Evolutionary conservation across 2,888 invertebrate genomes (phyloP), one percentile per base, ranked within the genome.

Genomic region (Thera obeliscata): DNA sequence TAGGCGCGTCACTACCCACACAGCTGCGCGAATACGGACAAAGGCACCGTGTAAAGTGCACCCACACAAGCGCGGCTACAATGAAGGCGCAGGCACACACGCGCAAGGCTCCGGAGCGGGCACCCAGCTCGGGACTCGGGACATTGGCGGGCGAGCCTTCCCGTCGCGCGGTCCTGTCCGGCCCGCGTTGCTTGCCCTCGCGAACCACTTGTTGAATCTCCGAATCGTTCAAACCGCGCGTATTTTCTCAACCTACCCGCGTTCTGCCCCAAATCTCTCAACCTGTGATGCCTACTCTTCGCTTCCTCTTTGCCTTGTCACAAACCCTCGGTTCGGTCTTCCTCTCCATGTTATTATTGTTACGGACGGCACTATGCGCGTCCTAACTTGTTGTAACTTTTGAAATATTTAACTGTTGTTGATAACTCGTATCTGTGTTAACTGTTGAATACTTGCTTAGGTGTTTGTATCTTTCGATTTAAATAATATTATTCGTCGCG

Each of bases 131-230:
- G 57, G 67, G 60, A 78, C 92, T 74, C 71, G 57, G 67, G 60
- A 78, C 92, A 92, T 79, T 89, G 90, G 93, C 93, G 92, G 93
- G 89, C 89, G 84, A 91, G 88, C 89, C 81, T 86, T 90, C 88
- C 89, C 91, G 90, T 88, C 88, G 92, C 81, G 85, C 83, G 88
- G 88, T 83, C 81, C 83, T 84, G 77, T 79, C 76, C 66, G 82
- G 75, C 77, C 85, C 86, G 85, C 87, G 85, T 75, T 87, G 89
- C 88, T 87, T 86, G 87, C 86, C 84, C 70, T 78, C 78, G 80
- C 83, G 80, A 86, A 85, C 90, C 92, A 93, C 93, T 93, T 93
- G 93, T 93, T 93, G 93, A 92, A 88, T 90, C 85, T 80, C 74
- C 78, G 84, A 86, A 81, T 83, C 81, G 80, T 76, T 82, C 74